phyloP scores from a whole-genome alignment of 2,113 vertebrate genomes.

The Plecturocebus donacophilus region DNA sequence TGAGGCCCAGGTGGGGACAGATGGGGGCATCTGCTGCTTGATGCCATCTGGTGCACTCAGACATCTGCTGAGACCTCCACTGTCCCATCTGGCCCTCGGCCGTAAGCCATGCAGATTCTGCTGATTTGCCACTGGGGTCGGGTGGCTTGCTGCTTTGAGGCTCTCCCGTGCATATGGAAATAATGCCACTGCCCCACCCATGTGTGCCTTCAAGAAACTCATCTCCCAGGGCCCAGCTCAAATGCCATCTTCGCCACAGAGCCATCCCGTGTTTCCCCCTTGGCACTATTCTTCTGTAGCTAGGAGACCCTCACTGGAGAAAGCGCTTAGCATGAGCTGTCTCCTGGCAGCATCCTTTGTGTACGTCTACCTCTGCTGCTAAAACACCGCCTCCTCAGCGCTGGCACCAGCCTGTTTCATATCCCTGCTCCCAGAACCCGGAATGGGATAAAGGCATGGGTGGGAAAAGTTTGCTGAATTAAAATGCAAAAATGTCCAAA shows the following conservation, averaged over 20 bases:
- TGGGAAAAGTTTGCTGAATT: not conserved
- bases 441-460: rapidly evolving
- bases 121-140: rapidly evolving
- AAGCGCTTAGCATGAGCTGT: rapidly evolving
- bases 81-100: not conserved
- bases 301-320: not conserved
- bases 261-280: rapidly evolving
- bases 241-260: not conserved
- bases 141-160: rapidly evolving
- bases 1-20: too few relatives aligned
- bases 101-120: not conserved
- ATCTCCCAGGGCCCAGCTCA: not conserved
- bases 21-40: not conserved
- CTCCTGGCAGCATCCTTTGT: not conserved
- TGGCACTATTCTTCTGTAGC: not conserved
- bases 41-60: not conserved
- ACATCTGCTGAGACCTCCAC: not conserved
- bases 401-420: not conserved
- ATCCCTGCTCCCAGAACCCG: not conserved
- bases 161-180: not conserved
- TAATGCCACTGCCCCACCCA: not conserved
- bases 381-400: not conserved
- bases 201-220: rapidly evolving
- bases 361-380: not conserved
- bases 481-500: not conserved